These are phyloP conservation scores for Therioaphis trifolii DNA, from an alignment of 2,888 invertebrate genomes.

Conservation along the genomic window DNA sequence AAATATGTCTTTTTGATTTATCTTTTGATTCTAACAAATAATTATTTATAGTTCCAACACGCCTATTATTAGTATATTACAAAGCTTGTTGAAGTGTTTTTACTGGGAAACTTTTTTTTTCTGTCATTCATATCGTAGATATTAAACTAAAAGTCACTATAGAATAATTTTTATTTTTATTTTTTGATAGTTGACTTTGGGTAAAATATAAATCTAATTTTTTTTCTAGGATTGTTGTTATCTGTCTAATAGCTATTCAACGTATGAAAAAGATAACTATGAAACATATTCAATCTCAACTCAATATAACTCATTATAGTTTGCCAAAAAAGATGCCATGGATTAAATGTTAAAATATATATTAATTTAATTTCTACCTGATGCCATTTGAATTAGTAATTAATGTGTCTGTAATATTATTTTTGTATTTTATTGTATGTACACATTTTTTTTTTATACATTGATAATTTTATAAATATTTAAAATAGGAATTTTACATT, in stretches of 20 bases:
- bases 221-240: conserved; percentile 39
- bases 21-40: too few species aligned
- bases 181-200: too few species aligned
- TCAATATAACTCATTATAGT: conserved; percentile 42
- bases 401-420: conserved; percentile 13
- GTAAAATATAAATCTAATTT: not conserved
- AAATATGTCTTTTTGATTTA: too few species aligned
- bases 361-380: not conserved
- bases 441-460: conserved; percentile 23
- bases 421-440: conserved; percentile 1
- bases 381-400: conserved; percentile 32
- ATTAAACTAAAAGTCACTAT: too few species aligned
- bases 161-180: too few species aligned
- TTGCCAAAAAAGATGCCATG: conserved; percentile 61
- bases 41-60: too few species aligned
- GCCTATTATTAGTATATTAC: too few species aligned
- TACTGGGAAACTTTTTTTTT: too few species aligned
- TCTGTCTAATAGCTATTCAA: conserved; percentile 43
- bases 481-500: not conserved
- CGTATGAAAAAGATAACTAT: conserved; percentile 45
- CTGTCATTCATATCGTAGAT: too few species aligned
- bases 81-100: too few species aligned
- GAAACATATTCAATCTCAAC: conserved; percentile 25
- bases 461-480: conserved; percentile 23
- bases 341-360: conserved; percentile 54